Percentiles rank a stretch among this genome's conserved stretches.
Evolutionary conservation across 2,888 invertebrate genomes (phyloP).

Genomic region (Drosophila neotestacea): DNA sequence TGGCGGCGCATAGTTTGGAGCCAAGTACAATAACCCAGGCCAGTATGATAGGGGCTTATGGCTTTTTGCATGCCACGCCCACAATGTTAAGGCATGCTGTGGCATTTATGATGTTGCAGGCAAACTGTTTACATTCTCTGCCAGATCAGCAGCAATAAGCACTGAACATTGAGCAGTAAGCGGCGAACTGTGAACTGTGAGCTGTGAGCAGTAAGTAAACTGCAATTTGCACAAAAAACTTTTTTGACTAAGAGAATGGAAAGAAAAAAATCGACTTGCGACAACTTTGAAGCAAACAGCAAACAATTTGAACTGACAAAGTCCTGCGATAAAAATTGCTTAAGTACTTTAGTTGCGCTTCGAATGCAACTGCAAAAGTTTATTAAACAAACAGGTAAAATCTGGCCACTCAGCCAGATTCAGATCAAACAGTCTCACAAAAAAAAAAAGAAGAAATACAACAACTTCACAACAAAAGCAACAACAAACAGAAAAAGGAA

Average conservation of each 20-base stretch:
- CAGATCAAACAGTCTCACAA: slow-evolving; percentile 36
- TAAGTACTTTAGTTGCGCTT: slow-evolving; percentile 74
- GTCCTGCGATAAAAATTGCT: slow-evolving; percentile 76
- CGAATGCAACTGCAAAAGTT: slow-evolving; percentile 59
- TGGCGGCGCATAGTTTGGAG: slow-evolving; percentile 37
- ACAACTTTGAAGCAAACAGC: slow-evolving; percentile 67
- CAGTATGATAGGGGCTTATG: slow-evolving; percentile 4
- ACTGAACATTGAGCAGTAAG: not conserved
- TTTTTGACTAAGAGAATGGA: slow-evolving; percentile 17
- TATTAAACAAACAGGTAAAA: slow-evolving; percentile 74
- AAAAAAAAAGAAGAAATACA: slow-evolving; percentile 26
- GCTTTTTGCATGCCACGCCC: slow-evolving; percentile 63
- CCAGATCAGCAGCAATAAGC: slow-evolving; percentile 11
- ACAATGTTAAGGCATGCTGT: slow-evolving; percentile 33
- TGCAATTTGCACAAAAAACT: slow-evolving; percentile 66
- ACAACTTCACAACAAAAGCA: not conserved
- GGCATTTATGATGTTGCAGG: slow-evolving; percentile 73
- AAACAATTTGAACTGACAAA: slow-evolving; percentile 79
- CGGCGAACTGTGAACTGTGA: slow-evolving; percentile 9
- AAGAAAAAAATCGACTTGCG: slow-evolving; percentile 35
- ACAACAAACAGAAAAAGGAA: not conserved
- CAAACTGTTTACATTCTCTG: slow-evolving; percentile 24
- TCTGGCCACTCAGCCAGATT: slow-evolving; percentile 55
- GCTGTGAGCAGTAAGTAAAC: slow-evolving; percentile 56
- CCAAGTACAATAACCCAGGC: slow-evolving; percentile 61